phyloP scores from a whole-genome alignment of 2,113 vertebrate genomes.

The Hemiprocne comata region DNA sequence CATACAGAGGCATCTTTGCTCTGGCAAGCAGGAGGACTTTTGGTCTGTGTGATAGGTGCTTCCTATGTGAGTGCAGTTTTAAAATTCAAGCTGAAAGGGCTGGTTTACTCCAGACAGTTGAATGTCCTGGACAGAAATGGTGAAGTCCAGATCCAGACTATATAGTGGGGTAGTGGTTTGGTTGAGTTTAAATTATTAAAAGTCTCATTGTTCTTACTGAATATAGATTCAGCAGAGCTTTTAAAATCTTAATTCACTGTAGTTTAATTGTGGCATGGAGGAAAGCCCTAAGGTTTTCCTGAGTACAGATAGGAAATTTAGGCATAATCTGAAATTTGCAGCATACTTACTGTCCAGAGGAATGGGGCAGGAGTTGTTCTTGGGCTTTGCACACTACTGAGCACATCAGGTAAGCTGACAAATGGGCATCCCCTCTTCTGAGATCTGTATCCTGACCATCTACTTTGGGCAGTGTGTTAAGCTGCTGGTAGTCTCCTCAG shows the following conservation, averaged over 20 bases:
- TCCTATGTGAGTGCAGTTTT: neutral
- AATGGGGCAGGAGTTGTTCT: neutral
- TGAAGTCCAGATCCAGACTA: neutral
- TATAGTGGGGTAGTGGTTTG: neutral
- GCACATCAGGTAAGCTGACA: neutral
- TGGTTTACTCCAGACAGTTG: neutral
- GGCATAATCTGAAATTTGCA: neutral
- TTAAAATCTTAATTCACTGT: neutral
- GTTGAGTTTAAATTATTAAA: neutral
- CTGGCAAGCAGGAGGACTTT: neutral
- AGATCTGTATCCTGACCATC: neutral
- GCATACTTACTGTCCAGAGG: neutral
- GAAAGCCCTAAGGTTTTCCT: neutral
- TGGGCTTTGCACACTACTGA: neutral
- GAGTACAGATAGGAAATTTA: neutral
- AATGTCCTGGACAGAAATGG: neutral
- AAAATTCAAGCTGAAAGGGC: neutral
- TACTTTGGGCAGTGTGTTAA: neutral
- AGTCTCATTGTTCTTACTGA: fast-evolving
- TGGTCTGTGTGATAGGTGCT: neutral
- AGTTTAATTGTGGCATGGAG: neutral
- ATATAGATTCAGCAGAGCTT: neutral
- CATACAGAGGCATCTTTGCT: neutral
- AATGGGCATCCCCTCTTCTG: neutral
- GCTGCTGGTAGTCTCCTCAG: neutral